Conservation (phyloP, 2,888 invertebrate genomes). For the Fragum fragum region DNA sequence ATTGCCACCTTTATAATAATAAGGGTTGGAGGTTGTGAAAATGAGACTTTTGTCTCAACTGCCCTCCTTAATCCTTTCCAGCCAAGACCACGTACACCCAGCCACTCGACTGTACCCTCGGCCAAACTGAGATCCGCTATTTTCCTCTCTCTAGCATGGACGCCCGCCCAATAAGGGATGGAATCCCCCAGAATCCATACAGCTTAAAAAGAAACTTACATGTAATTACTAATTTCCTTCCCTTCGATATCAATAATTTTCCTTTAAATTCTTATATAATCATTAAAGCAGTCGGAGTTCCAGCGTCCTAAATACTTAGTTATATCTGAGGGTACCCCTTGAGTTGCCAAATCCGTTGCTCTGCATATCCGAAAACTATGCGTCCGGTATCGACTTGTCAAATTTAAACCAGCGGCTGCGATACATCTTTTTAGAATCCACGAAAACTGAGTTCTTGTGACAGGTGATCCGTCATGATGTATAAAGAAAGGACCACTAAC, state of each 20-base stretch:
- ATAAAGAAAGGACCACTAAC: slow-evolving; percentile 1
- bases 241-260: too few relatives aligned
- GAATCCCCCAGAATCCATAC: slow-evolving; percentile 46
- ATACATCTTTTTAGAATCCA: background rate
- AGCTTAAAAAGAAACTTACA: slow-evolving; percentile 8
- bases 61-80: too few relatives aligned
- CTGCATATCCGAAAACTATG: slow-evolving; percentile 36
- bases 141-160: background rate
- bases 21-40: background rate
- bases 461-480: slow-evolving; percentile 7
- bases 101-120: too few relatives aligned
- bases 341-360: too few relatives aligned
- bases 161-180: slow-evolving; percentile 46
- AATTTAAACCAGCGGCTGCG: background rate
- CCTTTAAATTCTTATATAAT: too few relatives aligned
- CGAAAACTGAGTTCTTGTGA: slow-evolving; percentile 29
- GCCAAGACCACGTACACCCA: too few relatives aligned
- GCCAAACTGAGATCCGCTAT: too few relatives aligned
- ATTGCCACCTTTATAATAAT: slow-evolving; percentile 27
- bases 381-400: background rate
- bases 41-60: slow-evolving; percentile 6
- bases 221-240: too few relatives aligned
- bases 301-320: background rate
- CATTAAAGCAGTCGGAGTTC: too few relatives aligned
- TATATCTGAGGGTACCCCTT: too few relatives aligned